Evolutionary conservation across 2,888 invertebrate species (phyloP).

Genomic region (Stictocephala bisonia): DNA sequence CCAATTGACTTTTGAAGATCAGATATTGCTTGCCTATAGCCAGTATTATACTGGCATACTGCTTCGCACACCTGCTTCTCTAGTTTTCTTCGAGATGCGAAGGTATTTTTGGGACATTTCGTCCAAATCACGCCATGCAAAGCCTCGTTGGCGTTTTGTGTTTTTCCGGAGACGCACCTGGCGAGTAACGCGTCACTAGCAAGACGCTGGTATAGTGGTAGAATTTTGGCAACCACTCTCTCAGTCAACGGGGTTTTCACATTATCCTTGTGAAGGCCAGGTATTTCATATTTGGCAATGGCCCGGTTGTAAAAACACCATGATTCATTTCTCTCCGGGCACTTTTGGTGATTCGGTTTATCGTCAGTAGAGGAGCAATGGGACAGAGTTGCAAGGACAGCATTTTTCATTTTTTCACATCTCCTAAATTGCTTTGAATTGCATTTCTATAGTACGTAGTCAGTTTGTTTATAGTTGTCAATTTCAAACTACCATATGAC

Average conservation of each 20-base stretch:
- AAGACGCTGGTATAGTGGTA: conserved; percentile 34
- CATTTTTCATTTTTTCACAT: conserved; percentile 27
- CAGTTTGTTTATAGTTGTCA: conserved; percentile 36
- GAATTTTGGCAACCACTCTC: conserved; percentile 29
- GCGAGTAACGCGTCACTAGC: background rate
- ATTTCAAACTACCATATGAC: conserved; percentile 25
- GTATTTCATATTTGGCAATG: conserved; percentile 38
- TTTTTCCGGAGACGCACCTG: conserved; percentile 22
- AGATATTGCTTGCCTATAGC: background rate
- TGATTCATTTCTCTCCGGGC: conserved; percentile 21
- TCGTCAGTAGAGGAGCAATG: conserved; percentile 41
- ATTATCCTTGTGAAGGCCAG: background rate
- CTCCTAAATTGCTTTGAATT: conserved; percentile 32
- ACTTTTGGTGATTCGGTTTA: conserved; percentile 30
- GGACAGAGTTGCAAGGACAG: conserved; percentile 24
- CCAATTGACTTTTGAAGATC: conserved; percentile 4
- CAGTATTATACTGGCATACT: conserved; percentile 24
- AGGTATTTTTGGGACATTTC: conserved; percentile 25
- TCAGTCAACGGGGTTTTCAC: conserved; percentile 35
- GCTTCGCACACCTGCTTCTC: background rate
- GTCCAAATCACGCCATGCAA: conserved; percentile 33
- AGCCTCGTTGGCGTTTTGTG: conserved; percentile 35
- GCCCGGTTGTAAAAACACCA: conserved; percentile 41
- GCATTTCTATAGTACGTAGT: conserved; percentile 40
- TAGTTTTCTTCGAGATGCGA: conserved; percentile 30